Evolutionary conservation across 1,140 invertebrate genomes (phyloP).

Genomic region (Diabrotica virgifera): DNA sequence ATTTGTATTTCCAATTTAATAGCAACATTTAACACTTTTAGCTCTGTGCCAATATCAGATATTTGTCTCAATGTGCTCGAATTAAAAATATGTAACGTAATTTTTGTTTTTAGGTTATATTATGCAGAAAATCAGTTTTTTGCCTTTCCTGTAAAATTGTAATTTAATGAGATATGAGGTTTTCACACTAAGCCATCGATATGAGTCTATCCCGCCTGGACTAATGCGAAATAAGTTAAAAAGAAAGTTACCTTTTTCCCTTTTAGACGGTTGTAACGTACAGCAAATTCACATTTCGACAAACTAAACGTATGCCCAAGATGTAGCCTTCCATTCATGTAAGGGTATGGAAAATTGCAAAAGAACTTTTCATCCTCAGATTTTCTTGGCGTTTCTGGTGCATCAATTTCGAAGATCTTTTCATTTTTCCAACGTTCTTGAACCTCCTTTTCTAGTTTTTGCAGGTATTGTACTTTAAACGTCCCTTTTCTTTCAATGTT

Average conservation of each 20-base stretch:
- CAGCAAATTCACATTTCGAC: conserved; percentile 96
- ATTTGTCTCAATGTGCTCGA: too few relatives aligned
- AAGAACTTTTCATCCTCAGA: conserved; percentile 80
- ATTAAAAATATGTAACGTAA: too few relatives aligned
- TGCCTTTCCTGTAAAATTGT: too few relatives aligned
- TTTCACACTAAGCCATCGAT: too few relatives aligned
- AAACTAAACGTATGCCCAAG: conserved; percentile 96
- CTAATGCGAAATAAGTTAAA: background rate
- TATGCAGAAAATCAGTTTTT: too few relatives aligned
- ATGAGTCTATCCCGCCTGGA: too few relatives aligned
- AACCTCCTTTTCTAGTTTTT: conserved; percentile 81
- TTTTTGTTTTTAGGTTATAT: too few relatives aligned
- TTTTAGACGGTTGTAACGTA: conserved; percentile 71
- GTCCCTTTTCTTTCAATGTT: conserved; percentile 83
- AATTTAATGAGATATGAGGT: too few relatives aligned
- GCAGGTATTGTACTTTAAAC: conserved; percentile 86
- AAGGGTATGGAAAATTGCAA: conserved; percentile 96
- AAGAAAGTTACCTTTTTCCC: conserved; percentile 65
- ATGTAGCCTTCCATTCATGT: conserved; percentile 99
- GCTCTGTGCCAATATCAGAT: too few relatives aligned
- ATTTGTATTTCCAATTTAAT: too few relatives aligned
- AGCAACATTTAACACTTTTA: too few relatives aligned
- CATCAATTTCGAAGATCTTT: conserved; percentile 79
- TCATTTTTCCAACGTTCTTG: conserved; percentile 80
- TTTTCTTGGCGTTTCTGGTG: conserved; percentile 57